Evolutionary conservation across 2,113 vertebrate genomes (phyloP).

Genomic region (Macrotus californicus): DNA sequence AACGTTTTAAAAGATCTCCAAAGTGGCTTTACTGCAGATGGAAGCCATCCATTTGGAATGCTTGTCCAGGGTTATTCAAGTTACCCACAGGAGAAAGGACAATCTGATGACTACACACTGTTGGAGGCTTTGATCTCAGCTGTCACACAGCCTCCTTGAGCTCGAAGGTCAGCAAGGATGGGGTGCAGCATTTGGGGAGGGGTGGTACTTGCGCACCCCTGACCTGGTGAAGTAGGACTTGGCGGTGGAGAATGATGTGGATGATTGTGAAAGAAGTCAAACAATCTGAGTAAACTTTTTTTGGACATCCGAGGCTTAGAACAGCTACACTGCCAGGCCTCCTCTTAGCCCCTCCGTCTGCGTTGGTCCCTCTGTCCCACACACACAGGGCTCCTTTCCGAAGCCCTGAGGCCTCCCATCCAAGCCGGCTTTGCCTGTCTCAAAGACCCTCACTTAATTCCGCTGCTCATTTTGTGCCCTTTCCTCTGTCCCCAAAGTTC

Average conservation of each 20-base stretch:
- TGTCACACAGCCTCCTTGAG: accelerated
- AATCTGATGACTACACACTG: accelerated
- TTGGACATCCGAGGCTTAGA: background rate
- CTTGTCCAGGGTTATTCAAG: background rate
- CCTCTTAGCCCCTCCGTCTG: background rate
- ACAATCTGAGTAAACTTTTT: background rate
- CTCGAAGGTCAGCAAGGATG: accelerated
- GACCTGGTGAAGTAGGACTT: accelerated
- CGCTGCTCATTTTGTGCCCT: background rate
- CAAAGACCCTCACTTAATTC: background rate
- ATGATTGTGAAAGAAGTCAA: background rate
- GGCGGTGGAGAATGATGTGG: background rate
- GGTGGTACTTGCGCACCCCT: background rate
- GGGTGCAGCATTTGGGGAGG: background rate
- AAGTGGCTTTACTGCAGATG: background rate
- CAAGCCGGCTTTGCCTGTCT: background rate
- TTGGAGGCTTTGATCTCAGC: background rate
- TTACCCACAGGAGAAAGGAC: background rate
- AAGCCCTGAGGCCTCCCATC: background rate
- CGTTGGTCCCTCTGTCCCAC: no score
- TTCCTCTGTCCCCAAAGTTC: accelerated
- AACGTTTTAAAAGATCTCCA: background rate
- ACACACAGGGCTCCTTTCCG: background rate
- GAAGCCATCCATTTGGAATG: background rate
- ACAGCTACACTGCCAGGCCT: no score